Evolutionary conservation across 2,113 vertebrate genomes (phyloP).

Genomic region (Pterocles orientalis): DNA sequence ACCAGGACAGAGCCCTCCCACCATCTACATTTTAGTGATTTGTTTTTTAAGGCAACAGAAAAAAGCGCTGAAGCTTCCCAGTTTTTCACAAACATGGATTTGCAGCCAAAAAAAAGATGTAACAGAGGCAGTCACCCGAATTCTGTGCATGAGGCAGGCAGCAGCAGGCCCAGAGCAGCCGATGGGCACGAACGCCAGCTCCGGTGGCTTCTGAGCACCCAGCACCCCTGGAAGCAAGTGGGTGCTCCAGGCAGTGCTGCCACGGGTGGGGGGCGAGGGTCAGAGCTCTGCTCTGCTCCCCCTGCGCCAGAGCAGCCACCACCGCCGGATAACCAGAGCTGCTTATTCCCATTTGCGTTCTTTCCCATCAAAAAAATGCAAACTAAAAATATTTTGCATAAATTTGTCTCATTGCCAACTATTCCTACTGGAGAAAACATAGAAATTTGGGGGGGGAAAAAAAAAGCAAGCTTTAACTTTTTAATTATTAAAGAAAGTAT

Average conservation of each 20-base stretch:
- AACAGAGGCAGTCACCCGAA: neutral
- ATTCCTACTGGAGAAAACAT: neutral
- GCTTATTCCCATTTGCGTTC: neutral
- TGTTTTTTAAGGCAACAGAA: neutral
- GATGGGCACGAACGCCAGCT: fast-evolving
- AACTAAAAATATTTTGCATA: conserved; percentile 3
- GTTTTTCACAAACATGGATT: neutral
- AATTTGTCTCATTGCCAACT: neutral
- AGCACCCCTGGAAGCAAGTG: neutral
- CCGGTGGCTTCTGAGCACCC: neutral
- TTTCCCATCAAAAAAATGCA: neutral
- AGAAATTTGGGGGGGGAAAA: neutral
- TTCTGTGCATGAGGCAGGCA: neutral
- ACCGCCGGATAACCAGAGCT: neutral
- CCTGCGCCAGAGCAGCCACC: fast-evolving
- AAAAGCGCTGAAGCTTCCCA: neutral
- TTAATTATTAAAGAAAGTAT: conserved; percentile 9
- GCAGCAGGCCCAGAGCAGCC: fast-evolving
- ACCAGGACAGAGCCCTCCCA: neutral
- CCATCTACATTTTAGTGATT: neutral
- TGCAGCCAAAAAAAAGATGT: neutral
- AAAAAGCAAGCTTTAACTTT: neutral
- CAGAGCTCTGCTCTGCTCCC: neutral
- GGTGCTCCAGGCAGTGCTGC: neutral
- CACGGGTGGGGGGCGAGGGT: fast-evolving